Evolutionary conservation across 2,113 vertebrate species (phyloP).

Genomic region (Gadus macrocephalus): DNA sequence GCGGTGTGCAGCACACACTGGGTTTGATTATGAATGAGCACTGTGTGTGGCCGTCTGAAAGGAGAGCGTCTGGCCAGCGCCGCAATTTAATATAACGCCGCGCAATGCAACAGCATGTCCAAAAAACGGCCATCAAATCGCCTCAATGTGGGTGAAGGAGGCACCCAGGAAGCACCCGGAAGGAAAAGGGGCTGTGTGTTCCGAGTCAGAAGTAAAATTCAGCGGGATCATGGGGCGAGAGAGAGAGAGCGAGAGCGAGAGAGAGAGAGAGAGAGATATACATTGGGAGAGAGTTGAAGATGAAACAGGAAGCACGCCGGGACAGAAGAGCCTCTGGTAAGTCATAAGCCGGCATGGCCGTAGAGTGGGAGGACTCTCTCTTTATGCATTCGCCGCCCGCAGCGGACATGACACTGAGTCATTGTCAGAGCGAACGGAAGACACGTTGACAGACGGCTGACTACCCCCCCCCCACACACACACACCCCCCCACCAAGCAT

Average conservation of each 20-base stretch:
- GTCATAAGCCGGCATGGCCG: constrained; percentile 24
- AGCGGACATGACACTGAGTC: constrained; percentile 19
- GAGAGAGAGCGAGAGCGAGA: constrained; percentile 7
- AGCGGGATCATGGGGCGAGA: constrained; percentile 8
- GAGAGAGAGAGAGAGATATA: constrained; percentile 16
- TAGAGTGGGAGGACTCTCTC: constrained; percentile 23
- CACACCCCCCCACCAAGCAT: not conserved
- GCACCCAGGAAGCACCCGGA: too few species aligned
- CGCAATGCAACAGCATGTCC: too few species aligned
- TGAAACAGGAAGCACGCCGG: not conserved
- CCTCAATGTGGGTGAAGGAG: too few species aligned
- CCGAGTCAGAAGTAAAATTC: constrained; percentile 6
- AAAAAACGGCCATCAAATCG: too few species aligned
- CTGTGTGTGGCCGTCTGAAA: too few species aligned
- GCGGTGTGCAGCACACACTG: too few species aligned
- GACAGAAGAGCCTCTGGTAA: constrained; percentile 16
- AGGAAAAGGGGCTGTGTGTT: not conserved
- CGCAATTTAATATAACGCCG: too few species aligned
- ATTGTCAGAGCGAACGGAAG: constrained; percentile 15
- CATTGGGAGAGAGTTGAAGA: constrained; percentile 28
- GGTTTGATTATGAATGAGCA: too few species aligned
- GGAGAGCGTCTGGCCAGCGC: too few species aligned
- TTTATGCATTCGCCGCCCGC: constrained; percentile 15
- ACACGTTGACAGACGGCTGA: constrained; percentile 1
- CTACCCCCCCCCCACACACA: not conserved